A percentile compares a stretch with the other conserved stretches of the same genome.
Conservation (phyloP, 2,797 vertebrate species). For the Sternarchorhynchus goeldii region DNA sequence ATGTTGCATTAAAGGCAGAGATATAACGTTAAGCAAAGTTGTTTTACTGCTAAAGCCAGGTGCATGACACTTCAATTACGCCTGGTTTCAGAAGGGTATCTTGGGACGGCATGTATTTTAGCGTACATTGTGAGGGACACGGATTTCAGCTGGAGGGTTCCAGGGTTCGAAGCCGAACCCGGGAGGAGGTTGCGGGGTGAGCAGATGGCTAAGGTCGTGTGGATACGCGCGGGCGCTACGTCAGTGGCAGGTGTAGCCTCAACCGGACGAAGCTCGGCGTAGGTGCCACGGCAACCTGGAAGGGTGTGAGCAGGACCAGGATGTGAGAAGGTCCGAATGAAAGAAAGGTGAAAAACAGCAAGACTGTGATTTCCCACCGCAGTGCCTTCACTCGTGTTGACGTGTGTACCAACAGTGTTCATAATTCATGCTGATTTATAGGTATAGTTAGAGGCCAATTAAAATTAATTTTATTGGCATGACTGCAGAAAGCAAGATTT, state of each 20-base stretch:
- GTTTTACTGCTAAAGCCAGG: constrained; percentile 44
- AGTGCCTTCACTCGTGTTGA: too few species aligned
- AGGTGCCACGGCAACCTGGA: constrained; percentile 21
- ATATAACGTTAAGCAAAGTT: constrained; percentile 32
- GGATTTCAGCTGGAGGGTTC: constrained; percentile 25
- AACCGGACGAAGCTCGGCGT: not conserved
- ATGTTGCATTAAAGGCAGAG: constrained; percentile 32
- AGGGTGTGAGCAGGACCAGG: constrained; percentile 32
- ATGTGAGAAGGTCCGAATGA: constrained; percentile 51
- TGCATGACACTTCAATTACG: constrained; percentile 42
- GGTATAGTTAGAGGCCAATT: too few species aligned
- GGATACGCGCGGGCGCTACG: not conserved
- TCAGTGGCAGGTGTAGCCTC: constrained; percentile 10
- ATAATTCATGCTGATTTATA: too few species aligned
- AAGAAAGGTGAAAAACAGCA: not conserved
- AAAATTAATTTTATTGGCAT: too few species aligned
- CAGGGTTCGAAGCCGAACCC: constrained; percentile 10
- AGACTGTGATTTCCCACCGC: too few species aligned
- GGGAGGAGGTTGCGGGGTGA: not conserved
- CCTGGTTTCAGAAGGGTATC: constrained; percentile 43
- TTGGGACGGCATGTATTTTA: constrained; percentile 12
- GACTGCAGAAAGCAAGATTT: too few species aligned
- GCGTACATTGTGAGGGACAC: constrained; percentile 13
- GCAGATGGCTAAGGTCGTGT: not conserved
- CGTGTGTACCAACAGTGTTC: too few species aligned